Evolutionary conservation across 53 echinoderm and acorn worm species (phyloP).

Genomic region (Temnopleurus reevesii): DNA sequence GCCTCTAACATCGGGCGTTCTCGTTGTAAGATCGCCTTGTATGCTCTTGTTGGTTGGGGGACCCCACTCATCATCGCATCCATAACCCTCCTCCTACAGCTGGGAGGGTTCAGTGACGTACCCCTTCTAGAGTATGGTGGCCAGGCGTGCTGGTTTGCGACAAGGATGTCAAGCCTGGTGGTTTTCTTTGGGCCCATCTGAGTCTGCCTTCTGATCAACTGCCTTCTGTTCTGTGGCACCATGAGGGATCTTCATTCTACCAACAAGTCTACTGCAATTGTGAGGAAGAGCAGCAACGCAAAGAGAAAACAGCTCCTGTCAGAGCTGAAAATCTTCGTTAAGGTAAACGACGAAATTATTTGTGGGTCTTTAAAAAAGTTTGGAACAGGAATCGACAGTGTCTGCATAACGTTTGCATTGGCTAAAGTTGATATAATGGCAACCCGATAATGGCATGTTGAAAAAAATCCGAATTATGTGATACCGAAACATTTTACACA

Average conservation of each 20-base stretch:
- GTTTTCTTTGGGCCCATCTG: slow-evolving; percentile 66
- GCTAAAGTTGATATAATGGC: too few relatives aligned
- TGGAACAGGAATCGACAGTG: too few relatives aligned
- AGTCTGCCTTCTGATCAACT: slow-evolving; percentile 51
- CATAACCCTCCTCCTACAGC: slow-evolving; percentile 57
- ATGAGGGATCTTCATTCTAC: slow-evolving; percentile 51
- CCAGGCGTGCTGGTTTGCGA: slow-evolving; percentile 65
- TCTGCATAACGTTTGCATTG: too few relatives aligned
- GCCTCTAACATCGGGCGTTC: not conserved
- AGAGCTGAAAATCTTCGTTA: slow-evolving; percentile 30
- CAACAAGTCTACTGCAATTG: not conserved
- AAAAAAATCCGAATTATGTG: too few relatives aligned
- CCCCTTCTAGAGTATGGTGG: slow-evolving; percentile 60
- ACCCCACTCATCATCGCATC: slow-evolving; percentile 54
- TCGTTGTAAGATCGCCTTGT: not conserved
- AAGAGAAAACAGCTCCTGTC: not conserved
- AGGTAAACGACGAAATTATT: too few relatives aligned
- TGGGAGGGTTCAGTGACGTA: slow-evolving; percentile 57
- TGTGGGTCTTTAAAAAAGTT: too few relatives aligned
- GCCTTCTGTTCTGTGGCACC: slow-evolving; percentile 52
- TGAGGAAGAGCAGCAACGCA: not conserved
- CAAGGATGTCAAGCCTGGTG: slow-evolving; percentile 54
- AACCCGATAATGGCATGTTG: too few relatives aligned
- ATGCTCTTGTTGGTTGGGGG: slow-evolving; percentile 52
- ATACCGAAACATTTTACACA: too few relatives aligned